phyloP scores from a whole-genome alignment of 2,113 vertebrate genomes.

The Stigmatopora nigra region DNA sequence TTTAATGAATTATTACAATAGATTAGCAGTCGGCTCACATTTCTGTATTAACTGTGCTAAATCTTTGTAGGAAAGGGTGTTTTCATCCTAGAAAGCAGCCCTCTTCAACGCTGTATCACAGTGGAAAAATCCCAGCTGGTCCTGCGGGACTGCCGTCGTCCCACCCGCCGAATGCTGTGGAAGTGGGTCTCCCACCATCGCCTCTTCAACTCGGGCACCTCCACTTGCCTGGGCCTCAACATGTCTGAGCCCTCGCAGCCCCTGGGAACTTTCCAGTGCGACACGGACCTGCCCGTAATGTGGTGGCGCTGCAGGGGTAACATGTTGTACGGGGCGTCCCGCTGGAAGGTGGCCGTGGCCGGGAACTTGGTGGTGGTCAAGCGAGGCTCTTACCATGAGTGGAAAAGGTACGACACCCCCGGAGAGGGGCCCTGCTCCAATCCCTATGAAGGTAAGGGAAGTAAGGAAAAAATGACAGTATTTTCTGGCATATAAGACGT shows the following conservation, averaged over 20 bases:
- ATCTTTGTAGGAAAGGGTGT: constrained; percentile 74
- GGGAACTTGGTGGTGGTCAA: constrained; percentile 71
- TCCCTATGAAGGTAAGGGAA: constrained; percentile 76
- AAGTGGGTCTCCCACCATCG: constrained; percentile 85
- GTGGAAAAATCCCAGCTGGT: constrained; percentile 63
- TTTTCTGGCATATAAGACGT: too few relatives aligned
- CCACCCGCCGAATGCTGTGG: constrained; percentile 80
- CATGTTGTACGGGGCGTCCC: constrained; percentile 66
- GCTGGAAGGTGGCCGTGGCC: constrained; percentile 70
- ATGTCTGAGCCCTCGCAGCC: constrained; percentile 65
- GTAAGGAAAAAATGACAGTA: background rate
- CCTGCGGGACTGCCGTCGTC: constrained; percentile 73
- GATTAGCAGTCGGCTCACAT: too few relatives aligned
- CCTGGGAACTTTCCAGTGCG: constrained; percentile 75
- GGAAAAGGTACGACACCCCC: constrained; percentile 74
- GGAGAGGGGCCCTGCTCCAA: constrained; percentile 77
- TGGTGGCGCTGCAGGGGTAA: constrained; percentile 79
- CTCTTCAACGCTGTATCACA: constrained; percentile 71
- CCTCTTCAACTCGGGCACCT: constrained; percentile 81
- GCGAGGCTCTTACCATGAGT: constrained; percentile 59
- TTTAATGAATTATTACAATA: background rate
- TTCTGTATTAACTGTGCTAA: background rate
- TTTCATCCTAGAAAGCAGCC: constrained; percentile 80
- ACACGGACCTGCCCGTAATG: constrained; percentile 60
- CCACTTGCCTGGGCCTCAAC: constrained; percentile 80